Conservation (phyloP, 2,888 invertebrate genomes). For the Pycnomerus fuliginosus region DNA sequence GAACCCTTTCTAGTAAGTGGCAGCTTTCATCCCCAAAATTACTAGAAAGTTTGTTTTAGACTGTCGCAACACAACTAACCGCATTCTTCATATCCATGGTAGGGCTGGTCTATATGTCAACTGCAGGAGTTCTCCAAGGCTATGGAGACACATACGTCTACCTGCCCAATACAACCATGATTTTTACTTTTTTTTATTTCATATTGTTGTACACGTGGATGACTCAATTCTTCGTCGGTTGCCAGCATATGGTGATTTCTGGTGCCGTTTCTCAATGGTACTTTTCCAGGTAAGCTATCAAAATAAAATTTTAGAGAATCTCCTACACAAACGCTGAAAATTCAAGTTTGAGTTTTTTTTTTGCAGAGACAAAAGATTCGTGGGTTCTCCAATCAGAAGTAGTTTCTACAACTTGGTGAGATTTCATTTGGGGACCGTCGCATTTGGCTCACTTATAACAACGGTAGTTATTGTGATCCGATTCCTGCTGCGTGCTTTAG, state of each 20-base stretch:
- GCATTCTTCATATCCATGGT: no score
- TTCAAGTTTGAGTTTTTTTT: constrained; percentile 3
- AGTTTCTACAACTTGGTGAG: constrained; percentile 5
- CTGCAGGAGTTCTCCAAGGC: background rate
- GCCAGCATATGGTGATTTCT: constrained; percentile 9
- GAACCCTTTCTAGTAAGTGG: no score
- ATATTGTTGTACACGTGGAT: constrained; percentile 8
- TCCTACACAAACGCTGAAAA: background rate
- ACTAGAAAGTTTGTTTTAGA: no score
- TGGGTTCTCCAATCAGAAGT: constrained; percentile 6
- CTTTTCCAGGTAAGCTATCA: constrained; percentile 7
- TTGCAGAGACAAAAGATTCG: constrained; percentile 11
- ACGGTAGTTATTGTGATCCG: background rate
- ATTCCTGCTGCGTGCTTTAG: background rate
- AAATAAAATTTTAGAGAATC: no score
- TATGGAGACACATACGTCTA: constrained; percentile 2
- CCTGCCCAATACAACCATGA: background rate
- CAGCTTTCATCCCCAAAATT: no score
- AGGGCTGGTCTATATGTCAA: background rate
- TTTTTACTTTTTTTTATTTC: constrained; percentile 5
- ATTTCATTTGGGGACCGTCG: constrained; percentile 8
- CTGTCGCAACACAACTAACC: no score
- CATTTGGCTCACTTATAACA: constrained; percentile 9
- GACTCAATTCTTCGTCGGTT: constrained; percentile 5
- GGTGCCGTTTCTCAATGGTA: constrained; percentile 14